Percentiles rank a stretch among this genome's conserved stretches.
Conservation (phyloP, 2,113 vertebrate genomes). For the Promerops cafer region DNA sequence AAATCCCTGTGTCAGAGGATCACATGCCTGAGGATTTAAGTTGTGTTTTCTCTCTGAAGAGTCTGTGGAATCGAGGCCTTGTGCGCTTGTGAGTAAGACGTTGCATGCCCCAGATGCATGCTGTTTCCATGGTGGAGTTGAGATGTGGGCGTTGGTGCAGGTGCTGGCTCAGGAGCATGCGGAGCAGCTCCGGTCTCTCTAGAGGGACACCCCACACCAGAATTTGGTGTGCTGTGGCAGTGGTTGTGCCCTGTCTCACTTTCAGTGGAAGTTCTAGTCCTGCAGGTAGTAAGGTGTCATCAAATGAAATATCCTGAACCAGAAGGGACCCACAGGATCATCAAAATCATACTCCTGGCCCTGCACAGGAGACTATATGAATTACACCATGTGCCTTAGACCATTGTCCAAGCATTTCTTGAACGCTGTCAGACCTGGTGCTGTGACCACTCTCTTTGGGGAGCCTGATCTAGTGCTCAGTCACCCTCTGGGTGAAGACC, state of each 20-base stretch:
- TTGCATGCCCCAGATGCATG: background rate
- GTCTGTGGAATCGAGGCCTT: rapidly evolving
- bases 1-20: background rate
- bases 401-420: rapidly evolving
- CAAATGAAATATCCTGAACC: background rate
- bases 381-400: background rate
- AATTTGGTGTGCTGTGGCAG: rapidly evolving
- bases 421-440: background rate
- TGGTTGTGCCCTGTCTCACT: rapidly evolving
- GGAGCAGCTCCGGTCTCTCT: rapidly evolving
- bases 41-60: background rate
- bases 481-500: background rate
- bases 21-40: background rate
- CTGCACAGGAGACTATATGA: rapidly evolving
- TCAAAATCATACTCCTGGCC: rapidly evolving
- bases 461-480: background rate
- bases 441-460: rapidly evolving
- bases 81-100: rapidly evolving
- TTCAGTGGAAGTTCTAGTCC: background rate
- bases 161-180: rapidly evolving
- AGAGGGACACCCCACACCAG: rapidly evolving
- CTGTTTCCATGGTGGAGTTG: rapidly evolving
- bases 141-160: rapidly evolving
- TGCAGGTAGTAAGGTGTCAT: rapidly evolving
- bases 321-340: background rate